These are phyloP conservation scores for Harpalus rufipes DNA, from an alignment of 2,888 invertebrate species.

Conservation along the genomic window DNA sequence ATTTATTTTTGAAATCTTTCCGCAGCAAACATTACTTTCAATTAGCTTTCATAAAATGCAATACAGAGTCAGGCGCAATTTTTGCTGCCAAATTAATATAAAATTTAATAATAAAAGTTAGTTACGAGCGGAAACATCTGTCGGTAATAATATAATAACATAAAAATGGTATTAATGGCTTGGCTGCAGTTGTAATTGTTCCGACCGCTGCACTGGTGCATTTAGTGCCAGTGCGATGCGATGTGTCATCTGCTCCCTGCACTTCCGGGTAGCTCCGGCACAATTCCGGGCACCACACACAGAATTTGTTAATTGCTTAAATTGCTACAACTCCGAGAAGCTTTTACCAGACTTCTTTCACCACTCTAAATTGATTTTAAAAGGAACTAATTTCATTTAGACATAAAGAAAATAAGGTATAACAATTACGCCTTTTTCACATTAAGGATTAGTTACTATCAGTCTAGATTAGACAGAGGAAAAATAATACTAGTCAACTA, in stretches of 20 bases:
- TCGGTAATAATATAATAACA: slow-evolving; percentile 60
- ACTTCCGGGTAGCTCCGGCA: slow-evolving; percentile 5
- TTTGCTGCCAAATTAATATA: slow-evolving; percentile 66
- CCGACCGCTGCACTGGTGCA: slow-evolving; percentile 26
- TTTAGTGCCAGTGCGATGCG: slow-evolving; percentile 1
- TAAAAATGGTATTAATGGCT: slow-evolving; percentile 62
- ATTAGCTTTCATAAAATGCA: slow-evolving; percentile 26
- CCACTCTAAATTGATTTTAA: background rate
- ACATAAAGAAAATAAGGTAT: too few relatives aligned
- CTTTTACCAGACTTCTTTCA: background rate
- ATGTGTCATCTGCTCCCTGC: slow-evolving; percentile 38
- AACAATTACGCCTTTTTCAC: too few relatives aligned
- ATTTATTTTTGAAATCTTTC: background rate
- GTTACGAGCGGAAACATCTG: slow-evolving; percentile 58
- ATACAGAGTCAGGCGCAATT: slow-evolving; percentile 36
- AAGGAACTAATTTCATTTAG: background rate
- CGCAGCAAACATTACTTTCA: background rate
- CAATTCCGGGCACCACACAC: background rate
- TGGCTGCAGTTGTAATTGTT: slow-evolving; percentile 52
- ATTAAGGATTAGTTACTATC: too few relatives aligned
- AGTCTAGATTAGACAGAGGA: too few relatives aligned
- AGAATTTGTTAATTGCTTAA: background rate
- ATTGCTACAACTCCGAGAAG: background rate
- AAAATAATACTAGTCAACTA: too few relatives aligned
- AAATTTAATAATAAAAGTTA: slow-evolving; percentile 63